phyloP scores from a whole-genome alignment of 2,888 invertebrate species.

The Achlya flavicornis region DNA sequence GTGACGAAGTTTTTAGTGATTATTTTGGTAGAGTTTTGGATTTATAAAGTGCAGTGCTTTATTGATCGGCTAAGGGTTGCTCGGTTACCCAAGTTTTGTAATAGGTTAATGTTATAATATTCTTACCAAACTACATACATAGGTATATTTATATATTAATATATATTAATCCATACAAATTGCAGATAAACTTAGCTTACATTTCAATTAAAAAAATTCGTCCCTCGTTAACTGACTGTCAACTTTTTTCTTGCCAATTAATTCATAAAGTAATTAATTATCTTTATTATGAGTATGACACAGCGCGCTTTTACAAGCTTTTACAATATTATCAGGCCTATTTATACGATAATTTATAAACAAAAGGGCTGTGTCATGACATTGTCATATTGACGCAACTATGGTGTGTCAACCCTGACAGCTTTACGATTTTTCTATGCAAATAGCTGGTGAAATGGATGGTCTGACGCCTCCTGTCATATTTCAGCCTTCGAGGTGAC shows the following conservation, averaged over 20 bases:
- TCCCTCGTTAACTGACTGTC: neutral
- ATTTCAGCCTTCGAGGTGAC: slow-evolving; percentile 47
- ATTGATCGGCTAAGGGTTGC: too few relatives aligned
- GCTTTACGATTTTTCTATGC: slow-evolving; percentile 65
- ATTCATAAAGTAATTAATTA: slow-evolving; percentile 1
- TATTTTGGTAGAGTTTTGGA: neutral
- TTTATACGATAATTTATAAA: slow-evolving; percentile 2
- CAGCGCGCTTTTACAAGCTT: slow-evolving; percentile 24
- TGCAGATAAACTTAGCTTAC: too few relatives aligned
- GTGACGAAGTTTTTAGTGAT: neutral
- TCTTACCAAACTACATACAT: too few relatives aligned
- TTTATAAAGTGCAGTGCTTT: neutral
- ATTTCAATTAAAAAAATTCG: too few relatives aligned
- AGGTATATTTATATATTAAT: neutral
- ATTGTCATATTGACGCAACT: slow-evolving; percentile 33
- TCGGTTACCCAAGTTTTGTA: too few relatives aligned
- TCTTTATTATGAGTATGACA: slow-evolving; percentile 14
- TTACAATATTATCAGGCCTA: slow-evolving; percentile 26
- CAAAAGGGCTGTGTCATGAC: slow-evolving; percentile 28
- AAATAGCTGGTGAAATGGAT: slow-evolving; percentile 61
- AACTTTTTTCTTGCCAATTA: neutral
- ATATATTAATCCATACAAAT: too few relatives aligned
- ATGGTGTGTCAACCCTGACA: slow-evolving; percentile 57
- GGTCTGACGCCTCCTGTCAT: slow-evolving; percentile 54
- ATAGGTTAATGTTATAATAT: too few relatives aligned